These are phyloP conservation scores for Turdus rufiventris DNA, from an alignment of 2,113 vertebrate genomes.

Conservation along the genomic window DNA sequence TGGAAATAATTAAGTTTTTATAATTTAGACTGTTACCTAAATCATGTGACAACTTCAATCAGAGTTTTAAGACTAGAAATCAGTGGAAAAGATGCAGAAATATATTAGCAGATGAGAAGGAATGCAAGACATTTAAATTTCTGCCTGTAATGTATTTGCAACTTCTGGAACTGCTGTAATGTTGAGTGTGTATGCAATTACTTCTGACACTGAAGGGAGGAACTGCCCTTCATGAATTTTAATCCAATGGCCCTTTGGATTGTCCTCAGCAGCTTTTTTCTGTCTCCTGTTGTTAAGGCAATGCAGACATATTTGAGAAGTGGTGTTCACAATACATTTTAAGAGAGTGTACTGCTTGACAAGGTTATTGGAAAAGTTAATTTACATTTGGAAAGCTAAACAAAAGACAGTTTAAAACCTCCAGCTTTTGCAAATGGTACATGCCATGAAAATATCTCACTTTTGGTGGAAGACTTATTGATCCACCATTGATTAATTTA, in stretches of 20 bases:
- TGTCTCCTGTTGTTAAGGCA: constrained; percentile 23
- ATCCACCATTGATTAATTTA: neutral
- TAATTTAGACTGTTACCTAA: neutral
- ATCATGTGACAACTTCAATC: neutral
- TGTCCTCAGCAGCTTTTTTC: constrained; percentile 1
- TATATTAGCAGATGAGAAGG: neutral
- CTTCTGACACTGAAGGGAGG: constrained; percentile 6
- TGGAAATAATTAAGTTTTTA: neutral
- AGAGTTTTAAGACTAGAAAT: neutral
- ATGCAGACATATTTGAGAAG: neutral
- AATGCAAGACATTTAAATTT: neutral
- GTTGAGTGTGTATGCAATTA: neutral
- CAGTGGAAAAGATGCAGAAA: neutral
- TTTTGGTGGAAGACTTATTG: neutral
- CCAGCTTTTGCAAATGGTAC: neutral
- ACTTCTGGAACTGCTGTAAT: neutral
- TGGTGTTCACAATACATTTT: constrained; percentile 8
- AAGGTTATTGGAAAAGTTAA: neutral
- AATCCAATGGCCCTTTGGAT: constrained; percentile 35
- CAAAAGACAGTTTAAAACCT: neutral
- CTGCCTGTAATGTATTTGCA: neutral
- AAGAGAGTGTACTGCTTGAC: neutral
- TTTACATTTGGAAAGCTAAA: constrained; percentile 16
- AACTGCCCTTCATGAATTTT: constrained; percentile 24
- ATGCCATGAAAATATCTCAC: neutral